These are phyloP conservation scores for Parambassis ranga DNA, from an alignment of 2,797 vertebrate genomes.

Conservation along the genomic window DNA sequence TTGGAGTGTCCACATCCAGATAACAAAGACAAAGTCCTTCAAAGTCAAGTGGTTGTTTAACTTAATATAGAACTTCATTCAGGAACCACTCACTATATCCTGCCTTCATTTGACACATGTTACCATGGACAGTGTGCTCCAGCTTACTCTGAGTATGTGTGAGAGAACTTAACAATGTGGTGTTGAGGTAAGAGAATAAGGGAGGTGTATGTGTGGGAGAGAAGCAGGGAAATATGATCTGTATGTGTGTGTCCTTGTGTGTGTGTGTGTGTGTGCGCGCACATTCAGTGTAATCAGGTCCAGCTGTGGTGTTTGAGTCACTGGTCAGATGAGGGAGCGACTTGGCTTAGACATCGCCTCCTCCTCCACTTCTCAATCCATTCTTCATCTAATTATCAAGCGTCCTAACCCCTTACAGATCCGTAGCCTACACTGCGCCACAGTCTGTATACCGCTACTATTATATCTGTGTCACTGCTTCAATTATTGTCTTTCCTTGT, in stretches of 20 bases:
- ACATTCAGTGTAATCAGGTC: conserved; percentile 69
- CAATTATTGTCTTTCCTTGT: conserved; percentile 14
- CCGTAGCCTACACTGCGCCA: conserved; percentile 19
- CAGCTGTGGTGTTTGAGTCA: conserved; percentile 82
- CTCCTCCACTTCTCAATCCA: conserved; percentile 68
- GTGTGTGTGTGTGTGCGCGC: conserved; percentile 1
- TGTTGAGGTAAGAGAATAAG: conserved; percentile 36
- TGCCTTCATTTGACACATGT: background rate
- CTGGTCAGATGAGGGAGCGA: conserved; percentile 73
- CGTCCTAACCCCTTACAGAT: conserved; percentile 34
- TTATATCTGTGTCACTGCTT: conserved; percentile 29
- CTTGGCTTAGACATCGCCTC: conserved; percentile 61
- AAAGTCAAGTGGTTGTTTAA: background rate
- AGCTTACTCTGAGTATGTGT: conserved; percentile 12
- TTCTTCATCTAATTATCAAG: conserved; percentile 72
- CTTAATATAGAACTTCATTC: conserved; percentile 22
- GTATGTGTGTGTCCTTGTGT: conserved; percentile 14
- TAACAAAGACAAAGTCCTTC: conserved; percentile 36
- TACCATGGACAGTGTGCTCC: background rate
- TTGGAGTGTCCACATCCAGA: conserved; percentile 54
- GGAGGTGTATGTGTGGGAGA: conserved; percentile 38
- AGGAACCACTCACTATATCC: background rate
- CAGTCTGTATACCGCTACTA: background rate
- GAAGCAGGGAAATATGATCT: conserved; percentile 52
- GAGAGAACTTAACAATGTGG: conserved; percentile 35